Conservation (phyloP, 2,113 vertebrate genomes). For the Psophia crepitans region DNA sequence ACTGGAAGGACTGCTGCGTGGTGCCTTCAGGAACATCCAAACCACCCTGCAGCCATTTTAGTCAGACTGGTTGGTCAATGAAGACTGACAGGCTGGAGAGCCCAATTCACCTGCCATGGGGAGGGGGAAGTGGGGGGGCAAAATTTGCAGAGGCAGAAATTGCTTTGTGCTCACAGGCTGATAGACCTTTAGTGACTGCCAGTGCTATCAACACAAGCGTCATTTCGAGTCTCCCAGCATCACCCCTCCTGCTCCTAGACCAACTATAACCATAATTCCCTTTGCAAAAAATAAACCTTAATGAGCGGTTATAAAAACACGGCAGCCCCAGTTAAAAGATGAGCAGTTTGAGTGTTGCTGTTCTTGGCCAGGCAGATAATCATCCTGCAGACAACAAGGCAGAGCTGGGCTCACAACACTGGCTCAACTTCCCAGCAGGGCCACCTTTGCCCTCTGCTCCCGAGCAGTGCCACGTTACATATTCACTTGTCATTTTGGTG, state of each 20-base stretch:
- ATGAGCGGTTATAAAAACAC: not conserved
- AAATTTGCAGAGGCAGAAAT: not conserved
- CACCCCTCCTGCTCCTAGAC: not conserved
- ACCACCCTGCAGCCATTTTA: not conserved
- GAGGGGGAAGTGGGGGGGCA: accelerated
- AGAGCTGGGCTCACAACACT: not conserved
- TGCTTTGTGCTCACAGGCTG: not conserved
- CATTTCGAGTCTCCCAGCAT: not conserved
- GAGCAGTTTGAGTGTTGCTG: accelerated
- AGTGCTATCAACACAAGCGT: not conserved
- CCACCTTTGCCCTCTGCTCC: not conserved
- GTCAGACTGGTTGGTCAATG: not conserved
- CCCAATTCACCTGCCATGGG: not conserved
- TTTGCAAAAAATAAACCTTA: not conserved
- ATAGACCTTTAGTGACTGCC: not conserved
- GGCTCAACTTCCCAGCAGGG: not conserved
- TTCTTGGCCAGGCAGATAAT: not conserved
- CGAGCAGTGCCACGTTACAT: not conserved
- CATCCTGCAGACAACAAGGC: not conserved
- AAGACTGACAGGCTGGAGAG: not conserved
- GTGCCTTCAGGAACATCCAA: not conserved
- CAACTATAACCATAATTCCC: not conserved
- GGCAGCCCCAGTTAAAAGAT: not conserved
- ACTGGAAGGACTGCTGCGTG: accelerated
- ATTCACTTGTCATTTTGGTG: not conserved